Evolutionary conservation across 1,140 invertebrate genomes (phyloP).

Genomic region (Halictus rubicundus): DNA sequence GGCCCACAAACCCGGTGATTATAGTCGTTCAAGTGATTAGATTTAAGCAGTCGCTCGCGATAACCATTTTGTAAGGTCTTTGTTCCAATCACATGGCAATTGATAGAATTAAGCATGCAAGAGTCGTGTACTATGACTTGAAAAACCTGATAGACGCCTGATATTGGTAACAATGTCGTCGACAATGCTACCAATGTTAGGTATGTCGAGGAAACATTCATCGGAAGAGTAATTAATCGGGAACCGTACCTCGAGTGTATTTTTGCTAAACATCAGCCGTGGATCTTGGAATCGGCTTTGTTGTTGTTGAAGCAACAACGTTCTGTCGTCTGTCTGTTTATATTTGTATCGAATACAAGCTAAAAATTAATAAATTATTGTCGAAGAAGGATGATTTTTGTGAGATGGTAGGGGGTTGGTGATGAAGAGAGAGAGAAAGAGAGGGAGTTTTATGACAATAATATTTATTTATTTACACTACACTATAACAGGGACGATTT

Average conservation of each 20-base stretch:
- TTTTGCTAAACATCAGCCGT: conserved; percentile 16
- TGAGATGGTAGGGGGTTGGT: no score
- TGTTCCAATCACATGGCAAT: not conserved
- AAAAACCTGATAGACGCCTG: not conserved
- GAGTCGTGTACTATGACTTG: not conserved
- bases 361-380: not conserved
- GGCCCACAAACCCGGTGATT: not conserved
- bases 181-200: not conserved
- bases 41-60: not conserved
- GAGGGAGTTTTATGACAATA: conserved; percentile 68
- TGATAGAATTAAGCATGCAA: not conserved
- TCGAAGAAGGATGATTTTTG: not conserved
- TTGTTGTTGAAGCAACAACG: not conserved
- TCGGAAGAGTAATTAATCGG: not conserved
- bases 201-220: not conserved
- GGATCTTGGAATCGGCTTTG: not conserved
- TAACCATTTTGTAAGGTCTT: not conserved
- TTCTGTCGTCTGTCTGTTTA: not conserved
- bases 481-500: conserved; percentile 75
- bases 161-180: not conserved
- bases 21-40: not conserved
- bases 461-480: conserved; percentile 80
- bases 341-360: conserved; percentile 5
- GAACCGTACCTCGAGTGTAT: conserved; percentile 9
- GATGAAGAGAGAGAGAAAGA: not conserved